Conservation (phyloP, 2,888 invertebrate genomes). For the Ophion obscuratus region DNA sequence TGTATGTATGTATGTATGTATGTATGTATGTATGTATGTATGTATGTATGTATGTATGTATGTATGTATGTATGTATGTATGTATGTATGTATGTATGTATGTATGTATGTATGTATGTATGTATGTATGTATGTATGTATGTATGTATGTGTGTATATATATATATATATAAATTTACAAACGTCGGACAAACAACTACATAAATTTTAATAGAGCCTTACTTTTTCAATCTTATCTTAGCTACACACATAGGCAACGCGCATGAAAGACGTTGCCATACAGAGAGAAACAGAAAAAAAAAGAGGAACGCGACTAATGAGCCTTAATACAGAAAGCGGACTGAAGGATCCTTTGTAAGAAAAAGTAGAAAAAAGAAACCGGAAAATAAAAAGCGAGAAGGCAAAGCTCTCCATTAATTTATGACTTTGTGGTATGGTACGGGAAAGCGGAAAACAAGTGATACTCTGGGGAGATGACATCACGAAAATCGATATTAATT, state of each 20-base stretch:
- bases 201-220: conserved; percentile 76
- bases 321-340: background rate
- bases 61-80: no score
- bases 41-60: background rate
- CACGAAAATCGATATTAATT: no score
- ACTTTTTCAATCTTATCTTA: conserved; percentile 74
- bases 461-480: no score
- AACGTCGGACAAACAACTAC: conserved; percentile 72
- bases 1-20: background rate
- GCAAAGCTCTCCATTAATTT: no score
- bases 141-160: no score
- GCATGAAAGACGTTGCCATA: background rate
- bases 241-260: conserved; percentile 37
- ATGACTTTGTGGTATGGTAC: no score
- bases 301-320: background rate
- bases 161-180: background rate
- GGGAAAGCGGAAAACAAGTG: no score
- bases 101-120: background rate
- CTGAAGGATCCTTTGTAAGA: no score
- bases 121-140: no score
- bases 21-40: no score
- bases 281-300: conserved; percentile 30
- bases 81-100: background rate
- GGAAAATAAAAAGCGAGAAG: no score
- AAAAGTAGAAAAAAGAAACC: no score